These are phyloP conservation scores for Pseudomyrmex flavicornis DNA, from an alignment of 1,140 invertebrate species.

Conservation along the genomic window DNA sequence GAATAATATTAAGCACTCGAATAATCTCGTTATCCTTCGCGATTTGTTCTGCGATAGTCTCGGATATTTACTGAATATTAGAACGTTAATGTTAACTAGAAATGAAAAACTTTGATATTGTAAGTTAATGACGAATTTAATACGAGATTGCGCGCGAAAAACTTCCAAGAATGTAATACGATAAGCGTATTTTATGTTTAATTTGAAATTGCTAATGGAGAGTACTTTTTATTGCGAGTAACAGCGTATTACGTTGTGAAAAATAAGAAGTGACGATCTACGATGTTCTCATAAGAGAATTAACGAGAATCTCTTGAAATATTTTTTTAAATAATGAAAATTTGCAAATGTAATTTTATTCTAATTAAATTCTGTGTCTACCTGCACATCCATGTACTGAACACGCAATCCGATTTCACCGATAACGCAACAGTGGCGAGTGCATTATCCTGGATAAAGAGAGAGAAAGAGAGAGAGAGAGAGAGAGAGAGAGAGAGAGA, in stretches of 20 bases:
- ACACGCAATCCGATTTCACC: neutral
- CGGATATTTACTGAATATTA: no score
- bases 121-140: neutral
- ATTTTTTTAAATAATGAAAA: constrained; percentile 1
- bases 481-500: neutral
- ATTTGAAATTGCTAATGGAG: neutral
- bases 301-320: neutral
- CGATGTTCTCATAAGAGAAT: constrained; percentile 20
- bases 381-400: neutral
- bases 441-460: neutral
- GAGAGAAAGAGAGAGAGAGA: no score
- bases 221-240: neutral
- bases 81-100: no score
- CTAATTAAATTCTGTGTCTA: constrained; percentile 27
- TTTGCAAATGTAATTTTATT: constrained; percentile 26
- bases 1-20: neutral
- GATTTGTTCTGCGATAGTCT: no score
- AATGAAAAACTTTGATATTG: neutral
- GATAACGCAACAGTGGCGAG: neutral
- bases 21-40: no score
- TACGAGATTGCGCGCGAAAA: neutral
- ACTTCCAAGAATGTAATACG: neutral
- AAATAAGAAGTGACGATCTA: neutral
- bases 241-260: neutral
- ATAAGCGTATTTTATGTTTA: neutral